phyloP scores from a whole-genome alignment of 2,113 vertebrate genomes.

The Pterocles gutturalis region DNA sequence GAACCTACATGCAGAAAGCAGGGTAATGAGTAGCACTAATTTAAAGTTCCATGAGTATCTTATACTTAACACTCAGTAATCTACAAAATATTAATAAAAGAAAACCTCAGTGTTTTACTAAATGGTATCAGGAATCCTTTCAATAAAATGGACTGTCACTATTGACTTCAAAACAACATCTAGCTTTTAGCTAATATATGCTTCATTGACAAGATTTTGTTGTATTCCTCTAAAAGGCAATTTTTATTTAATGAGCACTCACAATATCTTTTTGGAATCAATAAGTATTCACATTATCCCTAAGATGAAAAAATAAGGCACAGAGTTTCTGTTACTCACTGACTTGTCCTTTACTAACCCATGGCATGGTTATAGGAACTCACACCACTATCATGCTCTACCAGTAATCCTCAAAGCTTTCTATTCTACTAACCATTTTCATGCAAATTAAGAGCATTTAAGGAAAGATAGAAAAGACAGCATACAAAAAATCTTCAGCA shows the following conservation, averaged over 20 bases:
- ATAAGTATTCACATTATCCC: not conserved
- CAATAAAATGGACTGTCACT: not conserved
- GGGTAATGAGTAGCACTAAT: not conserved
- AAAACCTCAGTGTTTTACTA: not conserved
- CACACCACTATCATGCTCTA: not conserved
- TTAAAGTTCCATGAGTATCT: not conserved
- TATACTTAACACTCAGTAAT: not conserved
- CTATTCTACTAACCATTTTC: not conserved
- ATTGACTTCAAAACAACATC: not conserved
- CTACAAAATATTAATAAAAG: not conserved
- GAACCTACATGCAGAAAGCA: not conserved
- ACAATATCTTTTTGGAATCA: not conserved
- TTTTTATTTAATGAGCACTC: not conserved
- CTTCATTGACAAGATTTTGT: not conserved
- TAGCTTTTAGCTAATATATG: not conserved
- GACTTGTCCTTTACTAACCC: not conserved
- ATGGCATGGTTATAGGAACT: not conserved
- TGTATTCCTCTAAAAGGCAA: not conserved
- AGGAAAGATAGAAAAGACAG: not conserved
- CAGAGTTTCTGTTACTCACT: not conserved
- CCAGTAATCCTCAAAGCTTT: not conserved
- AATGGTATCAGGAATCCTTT: not conserved
- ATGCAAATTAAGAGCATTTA: not conserved
- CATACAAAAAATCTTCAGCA: not conserved
- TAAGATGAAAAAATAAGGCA: not conserved